Evolutionary conservation across 1,140 invertebrate genomes (phyloP).

Genomic region (Nixonia krombeini): DNA sequence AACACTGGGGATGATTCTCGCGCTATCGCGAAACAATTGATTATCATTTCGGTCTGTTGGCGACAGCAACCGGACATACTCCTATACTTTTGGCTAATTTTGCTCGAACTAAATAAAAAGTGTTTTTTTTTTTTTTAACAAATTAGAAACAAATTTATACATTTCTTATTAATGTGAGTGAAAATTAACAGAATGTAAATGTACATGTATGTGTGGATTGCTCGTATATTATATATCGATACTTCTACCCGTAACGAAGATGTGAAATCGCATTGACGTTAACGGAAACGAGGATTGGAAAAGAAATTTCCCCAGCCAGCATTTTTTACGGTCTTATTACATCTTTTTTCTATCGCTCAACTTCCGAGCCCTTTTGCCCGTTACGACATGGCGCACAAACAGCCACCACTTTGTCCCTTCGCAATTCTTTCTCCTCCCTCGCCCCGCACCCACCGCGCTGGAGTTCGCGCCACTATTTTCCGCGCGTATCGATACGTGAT

Average conservation of each 20-base stretch:
- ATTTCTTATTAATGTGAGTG: no score
- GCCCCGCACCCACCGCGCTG: conserved; percentile 31
- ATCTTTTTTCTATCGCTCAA: conserved; percentile 33
- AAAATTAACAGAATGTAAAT: no score
- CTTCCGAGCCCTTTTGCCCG: conserved; percentile 20
- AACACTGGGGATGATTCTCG: neutral
- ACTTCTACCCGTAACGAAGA: conserved; percentile 1
- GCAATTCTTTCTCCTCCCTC: conserved; percentile 21
- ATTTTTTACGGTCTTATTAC: conserved; percentile 46
- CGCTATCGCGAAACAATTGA: conserved; percentile 32
- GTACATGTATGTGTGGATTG: no score
- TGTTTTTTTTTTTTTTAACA: no score
- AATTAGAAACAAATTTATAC: no score
- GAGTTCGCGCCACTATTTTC: conserved; percentile 56
- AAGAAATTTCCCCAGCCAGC: conserved; percentile 26
- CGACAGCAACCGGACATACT: no score
- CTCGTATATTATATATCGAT: no score
- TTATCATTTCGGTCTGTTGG: conserved; percentile 40
- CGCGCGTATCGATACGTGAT: conserved; percentile 63
- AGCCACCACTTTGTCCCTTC: conserved; percentile 25
- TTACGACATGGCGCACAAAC: conserved; percentile 13
- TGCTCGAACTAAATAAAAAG: no score
- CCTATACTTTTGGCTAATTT: no score
- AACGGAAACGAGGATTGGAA: conserved; percentile 14
- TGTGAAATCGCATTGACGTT: conserved; percentile 20